Evolutionary conservation across 2,797 vertebrate genomes (phyloP), one percentile per base, ranked within the genome.

Genomic region (Notolabrus celidotus): DNA sequence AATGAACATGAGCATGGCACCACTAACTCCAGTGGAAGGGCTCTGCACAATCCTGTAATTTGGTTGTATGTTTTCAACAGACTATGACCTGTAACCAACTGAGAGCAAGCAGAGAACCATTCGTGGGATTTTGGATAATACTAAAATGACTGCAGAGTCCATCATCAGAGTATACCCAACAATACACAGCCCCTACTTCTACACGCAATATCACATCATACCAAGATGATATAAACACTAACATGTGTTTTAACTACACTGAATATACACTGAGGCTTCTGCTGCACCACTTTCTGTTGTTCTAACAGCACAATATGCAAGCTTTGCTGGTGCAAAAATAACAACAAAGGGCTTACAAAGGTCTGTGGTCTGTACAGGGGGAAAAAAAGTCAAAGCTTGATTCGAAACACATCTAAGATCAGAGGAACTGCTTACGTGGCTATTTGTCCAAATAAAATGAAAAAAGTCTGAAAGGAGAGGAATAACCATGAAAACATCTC

Each of bases 41-140:
- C 68, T 79, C 74, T 75, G 77, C 65, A 79, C 80, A 82, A 75
- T 87, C 87, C 83, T 92, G 74, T 93, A 90, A 92, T 94, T 93
- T 91, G 65, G 88, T 77, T 70, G 52, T 71, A 74, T 88, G 86
- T 93, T 91, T 91, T 92, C 82, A 80, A 79, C 80, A 83, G 71
- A 63, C 71, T 74, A 57, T 88, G 85, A 91, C 88, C 81, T 66
- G 72, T 67, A 79, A 87, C 87, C 92, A 91, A 80, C 52, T 81
- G 73, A 78, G 67, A 90, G 83, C 83, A 82, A 77, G 75, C 72
- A 85, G 75, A 86, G 83, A 80, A 77, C 74, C 81, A 72, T 77
- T 79, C 79, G 71, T 55, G 64, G 84, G 83, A 71, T 83, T 86
- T 45, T 46, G 77, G 70, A 75, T 83, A 86, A 78, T 77, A 69